Percentiles rank a stretch among this genome's conserved stretches.
Conservation (phyloP, 2,113 vertebrate species). For the Phycodurus eques region DNA sequence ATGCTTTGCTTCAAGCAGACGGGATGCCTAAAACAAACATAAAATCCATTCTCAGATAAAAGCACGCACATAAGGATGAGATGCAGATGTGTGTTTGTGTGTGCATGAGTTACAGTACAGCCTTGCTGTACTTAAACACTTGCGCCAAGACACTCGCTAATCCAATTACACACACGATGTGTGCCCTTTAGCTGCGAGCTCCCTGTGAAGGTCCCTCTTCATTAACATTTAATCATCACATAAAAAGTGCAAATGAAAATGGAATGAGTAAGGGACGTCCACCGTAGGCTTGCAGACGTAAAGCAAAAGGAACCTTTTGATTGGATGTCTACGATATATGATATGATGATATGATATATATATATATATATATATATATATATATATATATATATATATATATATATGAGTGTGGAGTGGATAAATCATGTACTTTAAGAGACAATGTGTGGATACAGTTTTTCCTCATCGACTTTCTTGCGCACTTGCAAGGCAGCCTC, state of each 20-base stretch:
- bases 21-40: constrained; percentile 25
- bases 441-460: background rate
- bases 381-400: no score
- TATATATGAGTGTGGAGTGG: background rate
- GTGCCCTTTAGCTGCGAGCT: constrained; percentile 74
- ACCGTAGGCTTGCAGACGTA: background rate
- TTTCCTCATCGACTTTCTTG: background rate
- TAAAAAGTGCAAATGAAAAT: constrained; percentile 58
- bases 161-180: constrained; percentile 72
- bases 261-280: constrained; percentile 9
- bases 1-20: background rate
- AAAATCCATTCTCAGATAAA: background rate
- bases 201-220: constrained; percentile 61
- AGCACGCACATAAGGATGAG: background rate
- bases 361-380: no score
- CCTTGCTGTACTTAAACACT: constrained; percentile 57
- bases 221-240: constrained; percentile 72
- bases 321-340: background rate
- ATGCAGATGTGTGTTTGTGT: constrained; percentile 8
- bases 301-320: constrained; percentile 11
- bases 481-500: constrained; percentile 16
- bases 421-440: background rate
- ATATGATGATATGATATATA: no score
- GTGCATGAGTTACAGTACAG: constrained; percentile 16
- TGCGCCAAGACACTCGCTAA: constrained; percentile 67